Base-by-base conservation (phyloP, 2,888 invertebrate species). In the Lathronympha strigana region DNA sequence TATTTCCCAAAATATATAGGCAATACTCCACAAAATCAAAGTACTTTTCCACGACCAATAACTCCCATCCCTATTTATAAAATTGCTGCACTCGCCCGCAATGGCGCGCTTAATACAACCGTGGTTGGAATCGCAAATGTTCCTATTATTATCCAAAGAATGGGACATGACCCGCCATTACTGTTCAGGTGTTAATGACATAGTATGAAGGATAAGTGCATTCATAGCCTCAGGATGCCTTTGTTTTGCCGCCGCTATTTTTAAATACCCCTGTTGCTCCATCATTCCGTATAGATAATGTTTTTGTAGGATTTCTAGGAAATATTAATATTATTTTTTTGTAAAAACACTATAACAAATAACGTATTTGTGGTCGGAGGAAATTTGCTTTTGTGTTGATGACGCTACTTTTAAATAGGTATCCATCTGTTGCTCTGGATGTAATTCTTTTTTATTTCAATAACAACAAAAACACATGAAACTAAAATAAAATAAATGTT, bases 81-180 rank as follows among this genome's bases (percentile, higher is more conserved):
- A 88, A 88, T 82, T 77, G 81, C 74, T 68, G 68, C 75, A 73
- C 75, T 77, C 80, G 77, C 81, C 83, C 79, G 81, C 81, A 77
- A 84, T 82, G 82, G 82, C 81, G 76, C 71, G 71, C 76, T 77
- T 75, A 76, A 75, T 76, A 75, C 72, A 76, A 80, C 73, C 76
- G 81, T 74, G 80, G 73, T 76, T 79, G 78, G 82, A 81, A 83
- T 82, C 75, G 74, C 77, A 79, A 81, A 81, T 79, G 78, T 71
- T 73, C 73, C 75, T 72, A 73, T 79, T 77, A 77, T 69, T 73
- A 72, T 73, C 73, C 72, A 73, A 75, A 78, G 77, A 77, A 77
- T 75, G 77, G 66, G 71, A 76, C 77, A 76, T 66, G 66, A 66
- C 73, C 73, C 69, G 72, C 74, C 76, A 77, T 81, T 80, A 74